Conservation (phyloP, 2,113 vertebrate species). For the Nycticryphes semicollaris region DNA sequence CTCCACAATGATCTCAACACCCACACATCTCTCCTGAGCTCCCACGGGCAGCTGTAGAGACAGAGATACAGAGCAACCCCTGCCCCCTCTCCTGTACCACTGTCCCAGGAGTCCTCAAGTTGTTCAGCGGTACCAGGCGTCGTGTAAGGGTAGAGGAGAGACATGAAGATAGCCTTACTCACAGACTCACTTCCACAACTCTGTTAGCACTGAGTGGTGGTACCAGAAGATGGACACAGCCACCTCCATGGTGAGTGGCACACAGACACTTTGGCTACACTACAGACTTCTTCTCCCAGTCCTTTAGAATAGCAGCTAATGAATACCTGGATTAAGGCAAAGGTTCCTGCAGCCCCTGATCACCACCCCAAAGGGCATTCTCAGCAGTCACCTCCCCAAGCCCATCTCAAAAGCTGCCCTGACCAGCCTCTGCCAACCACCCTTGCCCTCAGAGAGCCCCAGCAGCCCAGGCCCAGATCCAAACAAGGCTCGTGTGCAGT, state of each 20-base stretch:
- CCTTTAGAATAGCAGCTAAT: neutral
- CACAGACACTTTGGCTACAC: rapidly evolving
- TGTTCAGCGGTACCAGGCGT: neutral
- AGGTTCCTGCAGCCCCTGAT: neutral
- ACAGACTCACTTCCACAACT: neutral
- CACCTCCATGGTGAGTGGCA: neutral
- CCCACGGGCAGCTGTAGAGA: neutral
- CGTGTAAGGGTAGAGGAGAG: neutral
- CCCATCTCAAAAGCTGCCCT: neutral
- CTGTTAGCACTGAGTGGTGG: neutral
- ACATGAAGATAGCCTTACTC: neutral
- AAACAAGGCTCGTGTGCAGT: rapidly evolving
- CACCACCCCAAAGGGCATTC: neutral
- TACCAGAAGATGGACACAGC: neutral
- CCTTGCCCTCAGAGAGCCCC: neutral
- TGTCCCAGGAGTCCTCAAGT: neutral
- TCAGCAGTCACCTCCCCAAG: neutral
- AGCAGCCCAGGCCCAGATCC: neutral
- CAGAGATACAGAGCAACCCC: neutral
- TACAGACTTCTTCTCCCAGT: neutral
- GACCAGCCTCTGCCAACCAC: neutral
- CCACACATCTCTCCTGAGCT: neutral
- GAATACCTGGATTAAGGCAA: neutral
- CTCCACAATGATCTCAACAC: neutral
- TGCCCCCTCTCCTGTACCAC: neutral